Percentiles rank a stretch among this genome's conserved stretches.
phyloP scores from a whole-genome alignment of 2,888 invertebrate genomes.

The Argyresthia albistria region DNA sequence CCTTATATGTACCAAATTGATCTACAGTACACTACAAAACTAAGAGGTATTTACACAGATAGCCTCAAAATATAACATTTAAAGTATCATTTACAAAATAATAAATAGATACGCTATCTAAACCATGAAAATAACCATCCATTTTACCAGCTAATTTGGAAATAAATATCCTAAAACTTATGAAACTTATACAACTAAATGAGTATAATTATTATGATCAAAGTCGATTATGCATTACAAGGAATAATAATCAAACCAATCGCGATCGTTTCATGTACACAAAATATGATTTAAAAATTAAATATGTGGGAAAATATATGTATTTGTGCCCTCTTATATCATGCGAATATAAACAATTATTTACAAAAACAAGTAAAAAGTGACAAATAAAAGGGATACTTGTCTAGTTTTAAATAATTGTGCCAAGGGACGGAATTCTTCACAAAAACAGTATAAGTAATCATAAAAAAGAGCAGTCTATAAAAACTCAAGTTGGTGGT shows the following conservation, averaged over 20 bases:
- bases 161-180: constrained; percentile 64
- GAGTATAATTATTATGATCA: constrained; percentile 67
- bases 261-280: constrained; percentile 12
- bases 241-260: constrained; percentile 22
- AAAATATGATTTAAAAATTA: constrained; percentile 10
- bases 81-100: constrained; percentile 24
- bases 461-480: too few species aligned
- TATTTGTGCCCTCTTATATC: constrained; percentile 9
- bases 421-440: constrained; percentile 49
- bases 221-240: constrained; percentile 47
- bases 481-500: too few species aligned
- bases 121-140: constrained; percentile 24
- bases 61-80: constrained; percentile 44
- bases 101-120: constrained; percentile 29
- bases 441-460: too few species aligned
- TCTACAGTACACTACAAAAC: background rate
- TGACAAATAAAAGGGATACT: too few species aligned
- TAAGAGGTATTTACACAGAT: constrained; percentile 60
- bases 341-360: constrained; percentile 30
- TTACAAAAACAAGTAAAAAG: constrained; percentile 25
- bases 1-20: background rate
- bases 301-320: background rate
- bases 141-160: constrained; percentile 13
- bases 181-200: constrained; percentile 42
- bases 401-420: constrained; percentile 27